A percentile compares a stretch with the other conserved stretches of the same genome.
phyloP scores from a whole-genome alignment of 2,113 vertebrate species.

The Lepisosteus osseus region DNA sequence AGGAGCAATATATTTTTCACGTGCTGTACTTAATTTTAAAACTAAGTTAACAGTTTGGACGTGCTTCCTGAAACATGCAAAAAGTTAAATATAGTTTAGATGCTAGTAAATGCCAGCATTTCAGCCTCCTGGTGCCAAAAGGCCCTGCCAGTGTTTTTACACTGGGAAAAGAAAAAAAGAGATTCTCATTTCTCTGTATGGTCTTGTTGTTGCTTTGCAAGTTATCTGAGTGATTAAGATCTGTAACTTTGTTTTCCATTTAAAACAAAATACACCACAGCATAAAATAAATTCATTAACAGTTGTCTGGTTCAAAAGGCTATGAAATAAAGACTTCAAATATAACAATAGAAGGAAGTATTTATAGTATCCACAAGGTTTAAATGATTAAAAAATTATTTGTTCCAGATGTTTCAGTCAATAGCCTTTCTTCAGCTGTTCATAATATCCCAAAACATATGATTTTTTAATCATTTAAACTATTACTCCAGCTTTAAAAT shows the following conservation, averaged over 20 bases:
- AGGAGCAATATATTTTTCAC: background rate
- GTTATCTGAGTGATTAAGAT: background rate
- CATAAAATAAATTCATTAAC: background rate
- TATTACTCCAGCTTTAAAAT: too few species aligned
- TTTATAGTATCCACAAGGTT: too few species aligned
- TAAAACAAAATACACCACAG: background rate
- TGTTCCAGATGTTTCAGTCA: too few species aligned
- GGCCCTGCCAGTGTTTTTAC: constrained; percentile 2
- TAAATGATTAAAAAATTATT: too few species aligned
- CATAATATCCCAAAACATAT: too few species aligned
- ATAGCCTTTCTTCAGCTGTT: too few species aligned
- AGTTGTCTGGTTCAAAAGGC: too few species aligned
- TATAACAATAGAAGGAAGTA: too few species aligned
- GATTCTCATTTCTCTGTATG: background rate
- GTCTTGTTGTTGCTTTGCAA: background rate
- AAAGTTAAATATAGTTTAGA: background rate
- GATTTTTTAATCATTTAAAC: too few species aligned
- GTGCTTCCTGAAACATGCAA: background rate
- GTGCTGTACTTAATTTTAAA: background rate
- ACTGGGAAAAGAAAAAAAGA: background rate
- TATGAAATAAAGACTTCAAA: too few species aligned
- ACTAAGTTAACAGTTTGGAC: constrained; percentile 3
- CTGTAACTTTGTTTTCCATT: background rate
- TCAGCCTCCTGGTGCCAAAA: background rate
- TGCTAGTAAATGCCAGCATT: background rate